Percentiles rank a stretch among this genome's conserved stretches.
These are phyloP conservation scores for Alectoris magna DNA, from an alignment of 2,797 vertebrate species.

Conservation along the genomic window DNA sequence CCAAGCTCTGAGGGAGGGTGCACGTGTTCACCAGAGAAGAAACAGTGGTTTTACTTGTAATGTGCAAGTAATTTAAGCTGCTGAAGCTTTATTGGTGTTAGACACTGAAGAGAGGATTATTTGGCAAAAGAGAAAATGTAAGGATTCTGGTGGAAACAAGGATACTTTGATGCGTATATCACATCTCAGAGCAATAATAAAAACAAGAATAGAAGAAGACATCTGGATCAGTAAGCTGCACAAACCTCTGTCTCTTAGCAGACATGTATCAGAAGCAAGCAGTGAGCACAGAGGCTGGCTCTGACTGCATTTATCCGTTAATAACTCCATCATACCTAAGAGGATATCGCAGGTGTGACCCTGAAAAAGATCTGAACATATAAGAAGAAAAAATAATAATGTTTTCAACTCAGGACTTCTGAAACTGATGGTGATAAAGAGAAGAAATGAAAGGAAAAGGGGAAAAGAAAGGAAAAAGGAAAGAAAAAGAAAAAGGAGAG, in stretches of 20 bases:
- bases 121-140: background rate
- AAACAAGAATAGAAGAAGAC: background rate
- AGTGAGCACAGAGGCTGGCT: background rate
- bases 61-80: background rate
- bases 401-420: background rate
- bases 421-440: background rate
- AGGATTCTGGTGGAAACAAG: background rate
- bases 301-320: background rate
- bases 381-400: background rate
- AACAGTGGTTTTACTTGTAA: background rate
- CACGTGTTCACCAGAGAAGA: background rate
- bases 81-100: background rate
- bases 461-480: no score
- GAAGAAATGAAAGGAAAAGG: background rate
- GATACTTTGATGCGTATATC: background rate
- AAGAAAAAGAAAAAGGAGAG: no score
- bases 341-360: background rate
- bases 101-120: background rate
- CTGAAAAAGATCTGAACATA: background rate
- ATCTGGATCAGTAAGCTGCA: background rate
- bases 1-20: background rate
- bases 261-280: background rate
- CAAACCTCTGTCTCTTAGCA: background rate
- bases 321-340: background rate
- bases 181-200: background rate